These are phyloP conservation scores for Rhadina sibilatrix DNA, from an alignment of 2,113 vertebrate species.

Conservation along the genomic window DNA sequence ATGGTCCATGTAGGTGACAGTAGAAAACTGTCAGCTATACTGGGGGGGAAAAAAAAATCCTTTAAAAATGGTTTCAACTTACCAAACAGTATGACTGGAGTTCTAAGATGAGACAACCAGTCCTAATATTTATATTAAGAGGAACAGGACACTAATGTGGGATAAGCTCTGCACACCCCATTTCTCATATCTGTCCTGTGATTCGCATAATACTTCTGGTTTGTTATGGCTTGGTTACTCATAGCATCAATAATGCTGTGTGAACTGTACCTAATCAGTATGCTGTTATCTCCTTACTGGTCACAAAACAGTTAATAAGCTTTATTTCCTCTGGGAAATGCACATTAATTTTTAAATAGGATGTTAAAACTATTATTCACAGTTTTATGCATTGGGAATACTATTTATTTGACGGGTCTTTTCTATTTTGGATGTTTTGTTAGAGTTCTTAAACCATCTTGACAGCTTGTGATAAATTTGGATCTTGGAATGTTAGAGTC, in stretches of 20 bases:
- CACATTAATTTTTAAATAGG: not conserved
- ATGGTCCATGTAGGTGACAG: not conserved
- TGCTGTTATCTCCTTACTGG: not conserved
- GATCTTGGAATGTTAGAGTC: not conserved
- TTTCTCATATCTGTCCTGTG: not conserved
- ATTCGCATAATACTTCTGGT: not conserved
- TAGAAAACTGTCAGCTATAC: not conserved
- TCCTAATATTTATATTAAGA: not conserved
- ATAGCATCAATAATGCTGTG: not conserved
- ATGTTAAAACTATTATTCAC: not conserved
- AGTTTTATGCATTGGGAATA: not conserved
- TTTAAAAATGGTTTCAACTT: not conserved
- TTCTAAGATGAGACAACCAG: not conserved
- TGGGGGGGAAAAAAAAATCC: not conserved
- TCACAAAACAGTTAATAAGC: not conserved
- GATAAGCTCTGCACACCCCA: not conserved
- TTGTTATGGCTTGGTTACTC: not conserved
- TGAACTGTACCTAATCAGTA: not conserved
- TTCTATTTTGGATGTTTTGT: not conserved
- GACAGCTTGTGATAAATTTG: not conserved
- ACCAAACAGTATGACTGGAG: fast-evolving
- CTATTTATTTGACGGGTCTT: not conserved
- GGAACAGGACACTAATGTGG: not conserved
- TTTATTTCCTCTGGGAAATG: not conserved
- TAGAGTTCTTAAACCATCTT: not conserved